Evolutionary conservation across 1,140 invertebrate genomes (phyloP).

Genomic region (Leguminivora glycinivorella): DNA sequence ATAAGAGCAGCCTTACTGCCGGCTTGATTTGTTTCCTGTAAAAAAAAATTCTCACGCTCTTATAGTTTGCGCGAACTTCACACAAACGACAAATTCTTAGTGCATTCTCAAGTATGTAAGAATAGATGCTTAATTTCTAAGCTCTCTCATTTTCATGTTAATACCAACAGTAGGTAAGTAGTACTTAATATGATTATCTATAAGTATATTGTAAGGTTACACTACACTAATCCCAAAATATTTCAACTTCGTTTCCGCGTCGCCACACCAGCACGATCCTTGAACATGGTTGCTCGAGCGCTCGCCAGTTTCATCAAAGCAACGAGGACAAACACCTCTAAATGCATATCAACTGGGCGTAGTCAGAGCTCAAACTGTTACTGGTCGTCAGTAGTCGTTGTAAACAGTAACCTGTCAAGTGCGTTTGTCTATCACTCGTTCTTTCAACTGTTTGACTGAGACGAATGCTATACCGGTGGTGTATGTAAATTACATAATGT

Average conservation of each 20-base stretch:
- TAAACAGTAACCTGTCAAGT: background rate
- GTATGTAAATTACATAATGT: too few relatives aligned
- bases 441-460: too few relatives aligned
- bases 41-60: background rate
- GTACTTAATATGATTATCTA: too few relatives aligned
- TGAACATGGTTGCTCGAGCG: background rate
- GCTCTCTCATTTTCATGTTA: too few relatives aligned
- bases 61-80: too few relatives aligned
- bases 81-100: too few relatives aligned
- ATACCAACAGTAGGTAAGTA: too few relatives aligned
- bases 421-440: too few relatives aligned
- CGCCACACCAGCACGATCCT: background rate
- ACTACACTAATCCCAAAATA: background rate
- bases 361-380: background rate
- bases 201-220: background rate
- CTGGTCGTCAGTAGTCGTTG: background rate
- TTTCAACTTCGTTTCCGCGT: constrained; percentile 1
- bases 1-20: constrained; percentile 10
- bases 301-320: background rate
- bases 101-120: too few relatives aligned
- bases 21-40: constrained; percentile 3
- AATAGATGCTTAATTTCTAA: too few relatives aligned
- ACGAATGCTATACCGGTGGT: too few relatives aligned
- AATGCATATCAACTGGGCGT: background rate
- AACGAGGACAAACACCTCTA: background rate